Conservation (phyloP, 2,797 vertebrate genomes). For the Myotis daubentonii region DNA sequence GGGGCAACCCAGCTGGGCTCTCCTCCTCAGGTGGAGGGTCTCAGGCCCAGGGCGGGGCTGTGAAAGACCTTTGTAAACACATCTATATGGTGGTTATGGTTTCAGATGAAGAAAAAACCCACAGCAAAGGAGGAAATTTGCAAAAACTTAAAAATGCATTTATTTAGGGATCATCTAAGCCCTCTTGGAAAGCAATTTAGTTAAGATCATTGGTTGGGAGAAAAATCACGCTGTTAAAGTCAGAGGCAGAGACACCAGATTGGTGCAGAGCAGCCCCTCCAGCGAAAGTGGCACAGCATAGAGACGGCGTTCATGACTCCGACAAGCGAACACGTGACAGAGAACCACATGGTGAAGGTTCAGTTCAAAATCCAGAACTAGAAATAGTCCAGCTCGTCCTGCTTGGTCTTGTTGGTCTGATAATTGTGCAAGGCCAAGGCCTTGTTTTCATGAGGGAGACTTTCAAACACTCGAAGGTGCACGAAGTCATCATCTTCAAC, state of each 20-base stretch:
- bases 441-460: constrained; percentile 71
- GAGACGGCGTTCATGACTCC: not conserved
- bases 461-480: constrained; percentile 54
- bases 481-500: not conserved
- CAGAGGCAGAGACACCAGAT: not conserved
- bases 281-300: rapidly evolving
- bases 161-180: not conserved
- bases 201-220: not conserved
- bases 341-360: rapidly evolving
- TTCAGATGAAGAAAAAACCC: not conserved
- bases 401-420: constrained; percentile 73
- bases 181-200: not conserved
- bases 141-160: not conserved
- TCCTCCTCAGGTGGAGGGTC: not conserved
- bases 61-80: not conserved
- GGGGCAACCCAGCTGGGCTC: rapidly evolving
- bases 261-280: rapidly evolving
- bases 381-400: constrained; percentile 66
- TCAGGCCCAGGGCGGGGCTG: not conserved
- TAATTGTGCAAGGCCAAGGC: constrained; percentile 53
- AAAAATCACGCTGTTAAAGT: rapidly evolving
- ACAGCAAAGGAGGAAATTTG: not conserved
- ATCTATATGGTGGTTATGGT: rapidly evolving
- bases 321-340: rapidly evolving
- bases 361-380: not conserved